Conservation (phyloP, 2,888 invertebrate genomes). For the Ditylenchus weischeri region DNA sequence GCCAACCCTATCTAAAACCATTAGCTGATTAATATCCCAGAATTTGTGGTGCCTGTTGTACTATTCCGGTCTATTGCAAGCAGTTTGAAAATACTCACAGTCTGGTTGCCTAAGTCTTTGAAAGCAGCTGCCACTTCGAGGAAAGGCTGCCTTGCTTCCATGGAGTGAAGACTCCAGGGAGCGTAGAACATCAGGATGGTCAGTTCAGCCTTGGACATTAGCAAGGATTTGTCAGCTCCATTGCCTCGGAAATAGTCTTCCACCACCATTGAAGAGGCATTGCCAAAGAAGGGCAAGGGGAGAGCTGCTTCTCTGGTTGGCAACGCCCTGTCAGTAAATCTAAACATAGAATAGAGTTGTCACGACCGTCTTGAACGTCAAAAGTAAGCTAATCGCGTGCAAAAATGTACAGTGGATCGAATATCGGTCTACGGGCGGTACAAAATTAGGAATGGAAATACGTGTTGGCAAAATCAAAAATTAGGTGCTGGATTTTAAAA, state of each 20-base stretch:
- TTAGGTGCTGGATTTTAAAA: neutral
- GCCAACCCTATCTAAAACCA: too few relatives aligned
- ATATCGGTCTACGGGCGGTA: neutral
- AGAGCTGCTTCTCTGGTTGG: conserved; percentile 1
- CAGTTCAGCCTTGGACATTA: conserved; percentile 29
- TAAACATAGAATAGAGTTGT: neutral
- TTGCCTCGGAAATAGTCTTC: conserved; percentile 4
- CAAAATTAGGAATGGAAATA: too few relatives aligned
- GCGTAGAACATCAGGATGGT: conserved; percentile 40
- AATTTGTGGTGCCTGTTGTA: too few relatives aligned
- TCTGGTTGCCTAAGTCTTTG: conserved; percentile 9
- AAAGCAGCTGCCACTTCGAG: conserved; percentile 29
- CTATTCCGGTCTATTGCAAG: too few relatives aligned
- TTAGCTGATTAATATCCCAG: too few relatives aligned
- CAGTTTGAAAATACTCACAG: too few relatives aligned
- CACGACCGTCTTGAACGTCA: too few relatives aligned
- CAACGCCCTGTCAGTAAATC: neutral
- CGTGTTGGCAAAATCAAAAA: neutral
- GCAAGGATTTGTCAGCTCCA: neutral
- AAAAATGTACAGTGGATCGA: neutral
- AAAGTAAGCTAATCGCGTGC: too few relatives aligned
- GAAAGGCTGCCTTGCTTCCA: conserved; percentile 28
- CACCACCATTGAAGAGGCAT: neutral
- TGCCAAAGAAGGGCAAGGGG: neutral
- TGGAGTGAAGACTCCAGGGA: conserved; percentile 41